These are phyloP conservation scores for Pseudeuparius sepicola DNA, from an alignment of 2,888 invertebrate species.

Conservation along the genomic window DNA sequence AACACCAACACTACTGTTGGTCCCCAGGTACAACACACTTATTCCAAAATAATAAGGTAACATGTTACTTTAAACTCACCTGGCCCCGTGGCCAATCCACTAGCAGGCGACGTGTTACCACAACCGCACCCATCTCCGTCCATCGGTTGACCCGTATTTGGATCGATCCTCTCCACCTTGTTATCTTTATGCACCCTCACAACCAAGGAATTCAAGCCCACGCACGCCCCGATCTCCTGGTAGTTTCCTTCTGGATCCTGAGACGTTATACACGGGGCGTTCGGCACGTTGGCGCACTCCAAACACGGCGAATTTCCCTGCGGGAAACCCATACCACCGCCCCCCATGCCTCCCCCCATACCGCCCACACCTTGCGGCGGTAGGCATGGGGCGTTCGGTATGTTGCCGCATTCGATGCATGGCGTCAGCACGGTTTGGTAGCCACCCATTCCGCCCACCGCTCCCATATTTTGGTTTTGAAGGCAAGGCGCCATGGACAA, in stretches of 20 bases:
- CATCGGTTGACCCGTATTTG: conserved; percentile 12
- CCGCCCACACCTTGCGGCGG: conserved; percentile 4
- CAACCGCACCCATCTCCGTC: too few relatives aligned
- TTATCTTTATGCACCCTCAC: conserved; percentile 52
- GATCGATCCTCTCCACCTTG: conserved; percentile 37
- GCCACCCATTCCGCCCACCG: conserved; percentile 5
- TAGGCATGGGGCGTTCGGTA: conserved; percentile 19
- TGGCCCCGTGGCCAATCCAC: too few relatives aligned
- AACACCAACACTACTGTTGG: too few relatives aligned
- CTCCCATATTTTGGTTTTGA: conserved; percentile 4
- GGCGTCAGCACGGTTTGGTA: conserved; percentile 19
- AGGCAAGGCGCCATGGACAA: conserved; percentile 16
- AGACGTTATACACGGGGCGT: conserved; percentile 2
- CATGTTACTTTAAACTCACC: too few relatives aligned
- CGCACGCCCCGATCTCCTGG: conserved; percentile 56
- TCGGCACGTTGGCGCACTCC: conserved; percentile 5
- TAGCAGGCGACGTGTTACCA: too few relatives aligned
- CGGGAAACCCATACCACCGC: conserved; percentile 1
- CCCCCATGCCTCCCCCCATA: background rate
- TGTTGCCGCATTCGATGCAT: conserved; percentile 24
- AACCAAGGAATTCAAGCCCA: conserved; percentile 55
- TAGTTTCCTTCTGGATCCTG: conserved; percentile 37
- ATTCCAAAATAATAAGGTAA: too few relatives aligned
- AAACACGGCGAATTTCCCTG: conserved; percentile 15
- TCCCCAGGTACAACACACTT: too few relatives aligned